Conservation (phyloP, 2,113 vertebrate genomes). For the Pongo abelii region DNA sequence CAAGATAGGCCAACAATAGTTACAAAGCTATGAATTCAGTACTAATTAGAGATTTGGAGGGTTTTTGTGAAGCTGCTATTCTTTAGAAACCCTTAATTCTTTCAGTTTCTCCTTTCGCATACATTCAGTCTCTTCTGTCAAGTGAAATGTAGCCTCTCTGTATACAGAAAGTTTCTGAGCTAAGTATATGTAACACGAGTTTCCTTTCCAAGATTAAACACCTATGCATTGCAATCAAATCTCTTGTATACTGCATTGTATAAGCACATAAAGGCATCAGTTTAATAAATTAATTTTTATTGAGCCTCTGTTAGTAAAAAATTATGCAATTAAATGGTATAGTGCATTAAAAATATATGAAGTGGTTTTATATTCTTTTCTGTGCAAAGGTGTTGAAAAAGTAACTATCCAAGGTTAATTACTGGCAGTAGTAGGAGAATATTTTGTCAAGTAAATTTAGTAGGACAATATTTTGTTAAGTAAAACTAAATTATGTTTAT, state of each 20-base stretch:
- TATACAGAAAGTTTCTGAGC: neutral
- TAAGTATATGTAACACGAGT: neutral
- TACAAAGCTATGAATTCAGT: neutral
- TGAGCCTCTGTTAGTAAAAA: neutral
- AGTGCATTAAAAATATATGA: neutral
- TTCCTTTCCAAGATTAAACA: neutral
- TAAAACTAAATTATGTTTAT: conserved; percentile 42
- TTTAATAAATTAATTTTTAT: conserved; percentile 58
- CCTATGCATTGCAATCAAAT: neutral
- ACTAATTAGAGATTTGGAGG: conserved; percentile 64
- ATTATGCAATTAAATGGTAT: conserved; percentile 21
- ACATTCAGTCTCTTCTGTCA: conserved; percentile 5
- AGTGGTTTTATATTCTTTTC: conserved; percentile 21
- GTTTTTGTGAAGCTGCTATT: conserved; percentile 34
- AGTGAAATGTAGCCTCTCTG: neutral
- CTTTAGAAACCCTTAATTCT: conserved; percentile 25
- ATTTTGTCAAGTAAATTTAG: conserved; percentile 60
- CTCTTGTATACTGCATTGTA: neutral
- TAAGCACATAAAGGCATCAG: neutral
- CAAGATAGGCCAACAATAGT: conserved; percentile 60
- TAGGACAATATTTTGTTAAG: conserved; percentile 31
- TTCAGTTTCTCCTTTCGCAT: neutral
- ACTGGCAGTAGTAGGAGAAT: neutral
- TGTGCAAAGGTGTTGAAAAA: conserved; percentile 37
- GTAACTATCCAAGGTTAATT: conserved; percentile 50